A percentile compares a stretch with the other conserved stretches of the same genome.
These are phyloP conservation scores for Synergus laeviventris DNA, from an alignment of 2,888 invertebrate species.

Conservation along the genomic window DNA sequence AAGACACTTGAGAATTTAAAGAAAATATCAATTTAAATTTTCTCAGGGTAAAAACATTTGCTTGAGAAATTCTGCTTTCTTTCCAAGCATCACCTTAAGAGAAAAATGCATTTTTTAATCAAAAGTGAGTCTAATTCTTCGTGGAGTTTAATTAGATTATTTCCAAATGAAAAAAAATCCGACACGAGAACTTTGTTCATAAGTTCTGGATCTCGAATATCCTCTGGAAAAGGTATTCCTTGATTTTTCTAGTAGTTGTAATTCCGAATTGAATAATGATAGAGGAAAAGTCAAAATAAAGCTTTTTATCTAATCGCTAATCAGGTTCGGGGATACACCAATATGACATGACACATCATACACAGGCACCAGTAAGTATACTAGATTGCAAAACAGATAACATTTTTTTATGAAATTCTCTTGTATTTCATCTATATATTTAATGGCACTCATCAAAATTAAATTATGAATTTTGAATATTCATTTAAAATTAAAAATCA, in stretches of 20 bases:
- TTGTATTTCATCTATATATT: too few species aligned
- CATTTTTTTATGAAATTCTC: background rate
- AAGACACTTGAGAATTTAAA: constrained; percentile 54
- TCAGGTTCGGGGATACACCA: background rate
- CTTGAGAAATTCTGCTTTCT: constrained; percentile 42
- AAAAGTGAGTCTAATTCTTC: constrained; percentile 59
- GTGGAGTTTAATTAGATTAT: constrained; percentile 52
- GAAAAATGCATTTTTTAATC: constrained; percentile 64
- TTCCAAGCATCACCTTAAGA: constrained; percentile 60
- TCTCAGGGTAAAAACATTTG: constrained; percentile 55
- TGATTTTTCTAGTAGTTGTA: constrained; percentile 50
- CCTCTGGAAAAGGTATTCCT: constrained; percentile 44
- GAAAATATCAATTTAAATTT: constrained; percentile 61
- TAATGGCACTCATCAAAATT: too few species aligned
- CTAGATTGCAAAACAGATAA: background rate
- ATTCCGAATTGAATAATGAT: constrained; percentile 42
- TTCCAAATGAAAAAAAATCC: constrained; percentile 62
- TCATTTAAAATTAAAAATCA: background rate
- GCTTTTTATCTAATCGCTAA: background rate
- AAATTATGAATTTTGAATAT: too few species aligned
- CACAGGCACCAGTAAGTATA: background rate
- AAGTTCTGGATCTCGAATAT: constrained; percentile 63
- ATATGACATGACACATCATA: background rate
- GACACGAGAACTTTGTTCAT: constrained; percentile 62
- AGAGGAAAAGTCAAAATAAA: constrained; percentile 30